phyloP scores from a whole-genome alignment of 2,113 vertebrate genomes.

The Scolopax mira region DNA sequence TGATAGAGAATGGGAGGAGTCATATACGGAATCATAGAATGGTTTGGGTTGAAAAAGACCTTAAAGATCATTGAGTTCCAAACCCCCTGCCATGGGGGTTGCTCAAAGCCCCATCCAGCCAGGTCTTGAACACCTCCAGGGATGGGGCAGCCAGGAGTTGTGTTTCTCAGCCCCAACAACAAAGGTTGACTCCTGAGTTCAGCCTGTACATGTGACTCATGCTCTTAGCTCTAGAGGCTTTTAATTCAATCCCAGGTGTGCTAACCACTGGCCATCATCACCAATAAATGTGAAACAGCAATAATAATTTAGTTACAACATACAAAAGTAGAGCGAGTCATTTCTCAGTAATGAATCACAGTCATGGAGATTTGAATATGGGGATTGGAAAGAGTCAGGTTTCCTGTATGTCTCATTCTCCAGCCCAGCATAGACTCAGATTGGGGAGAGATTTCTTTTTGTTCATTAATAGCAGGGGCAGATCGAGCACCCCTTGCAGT shows the following conservation, averaged over 20 bases:
- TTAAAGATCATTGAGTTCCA: too few relatives aligned
- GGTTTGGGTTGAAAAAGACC: too few relatives aligned
- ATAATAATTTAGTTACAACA: slow-evolving; percentile 23
- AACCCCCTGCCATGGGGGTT: too few relatives aligned
- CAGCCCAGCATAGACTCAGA: not conserved
- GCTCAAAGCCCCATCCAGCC: too few relatives aligned
- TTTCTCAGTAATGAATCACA: slow-evolving; percentile 36
- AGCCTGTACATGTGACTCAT: not conserved
- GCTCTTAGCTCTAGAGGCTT: not conserved
- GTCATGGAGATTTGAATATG: not conserved
- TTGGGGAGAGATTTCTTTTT: not conserved
- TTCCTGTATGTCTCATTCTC: slow-evolving; percentile 21
- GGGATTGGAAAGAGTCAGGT: not conserved
- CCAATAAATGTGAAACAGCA: not conserved
- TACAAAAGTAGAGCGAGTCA: not conserved
- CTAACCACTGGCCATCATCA: not conserved
- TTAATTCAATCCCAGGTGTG: slow-evolving; percentile 41
- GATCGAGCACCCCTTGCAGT: not conserved
- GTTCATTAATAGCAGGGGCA: not conserved
- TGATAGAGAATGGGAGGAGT: not conserved
- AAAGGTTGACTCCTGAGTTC: not conserved
- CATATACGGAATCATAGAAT: too few relatives aligned
- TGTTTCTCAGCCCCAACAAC: not conserved
- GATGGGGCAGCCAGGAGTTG: not conserved
- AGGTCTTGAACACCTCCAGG: too few relatives aligned